Base-by-base conservation (phyloP, 1,140 invertebrate genomes). In the Monochamus saltuarius region DNA sequence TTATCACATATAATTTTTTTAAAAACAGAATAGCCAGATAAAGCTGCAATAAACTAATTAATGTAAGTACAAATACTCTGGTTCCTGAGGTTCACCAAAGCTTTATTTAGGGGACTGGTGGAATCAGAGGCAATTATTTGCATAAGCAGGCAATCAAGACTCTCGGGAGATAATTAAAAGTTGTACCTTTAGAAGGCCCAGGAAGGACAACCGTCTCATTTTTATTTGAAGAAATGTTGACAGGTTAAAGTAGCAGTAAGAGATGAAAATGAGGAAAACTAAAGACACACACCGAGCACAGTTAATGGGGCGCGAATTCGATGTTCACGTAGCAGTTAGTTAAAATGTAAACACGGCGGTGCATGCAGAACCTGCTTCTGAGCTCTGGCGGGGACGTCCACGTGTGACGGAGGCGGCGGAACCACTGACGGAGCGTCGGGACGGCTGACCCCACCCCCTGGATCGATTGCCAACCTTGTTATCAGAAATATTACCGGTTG, bases 381-480 rank as follows among this genome's bases (percentile, higher is more conserved):
- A 22, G 14, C 22, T 22, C 17, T 11, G 16, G 17, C 22, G 34
- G 35, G 46, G 38, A 56, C 61, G 62, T 66, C 65, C 72, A 70
- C 73, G 72, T 72, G 68, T 65, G 49, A 43, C 66, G 68, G 67
- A 64, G 64, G 67, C 63, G 66, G 72, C 71, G 77, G 75, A 76
- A 76, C 77, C 77, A 82, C 81, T 76, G 75, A 72, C 64, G 66
- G 59, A 66, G 63, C 64, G 58, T 39, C 29, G 34, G 45, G 53
- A 51, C 36, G 45, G 37, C 52, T 49, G 65, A 71, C 72, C 67
- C 69, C 71, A 64, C 67, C 61, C 73, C 71, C 72, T 43, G 56
- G 68, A 77, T 74, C 73, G 75, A 76, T 75, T 75, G 74, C 70
- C 69, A 72, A 75, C 73, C 64, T 65, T 70, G 61, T 70, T 73